Evolutionary conservation across 2,113 vertebrate species (phyloP).

Genomic region (Regulus satrapa): DNA sequence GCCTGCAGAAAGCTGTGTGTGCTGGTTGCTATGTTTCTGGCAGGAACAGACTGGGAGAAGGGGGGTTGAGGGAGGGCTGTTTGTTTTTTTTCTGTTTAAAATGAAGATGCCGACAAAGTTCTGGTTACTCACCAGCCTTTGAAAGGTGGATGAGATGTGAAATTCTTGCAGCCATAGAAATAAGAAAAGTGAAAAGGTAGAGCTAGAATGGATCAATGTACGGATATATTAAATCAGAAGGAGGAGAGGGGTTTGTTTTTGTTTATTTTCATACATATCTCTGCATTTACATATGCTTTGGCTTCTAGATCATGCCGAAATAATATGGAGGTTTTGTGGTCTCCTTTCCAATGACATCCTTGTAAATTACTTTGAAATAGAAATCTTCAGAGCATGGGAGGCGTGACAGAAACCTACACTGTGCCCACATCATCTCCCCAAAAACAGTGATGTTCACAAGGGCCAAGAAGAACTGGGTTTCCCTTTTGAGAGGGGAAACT

Average conservation of each 20-base stretch:
- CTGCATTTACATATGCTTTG: background rate
- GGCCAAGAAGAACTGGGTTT: background rate
- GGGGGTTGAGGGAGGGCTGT: constrained; percentile 11
- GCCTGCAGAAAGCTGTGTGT: constrained; percentile 54
- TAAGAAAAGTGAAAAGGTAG: background rate
- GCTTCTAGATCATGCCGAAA: constrained; percentile 25
- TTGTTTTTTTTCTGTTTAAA: constrained; percentile 50
- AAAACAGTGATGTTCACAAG: background rate
- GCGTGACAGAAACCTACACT: background rate
- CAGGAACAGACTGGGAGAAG: constrained; percentile 36
- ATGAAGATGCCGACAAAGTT: constrained; percentile 55
- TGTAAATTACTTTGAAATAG: constrained; percentile 34
- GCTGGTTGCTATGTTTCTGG: constrained; percentile 61
- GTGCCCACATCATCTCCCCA: background rate
- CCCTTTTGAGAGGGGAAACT: background rate
- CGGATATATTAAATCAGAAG: background rate
- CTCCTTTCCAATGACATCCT: constrained; percentile 20
- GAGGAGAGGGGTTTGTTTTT: background rate
- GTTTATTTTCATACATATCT: constrained; percentile 38
- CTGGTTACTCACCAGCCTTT: constrained; percentile 56
- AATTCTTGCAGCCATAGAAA: constrained; percentile 18
- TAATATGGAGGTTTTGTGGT: constrained; percentile 30
- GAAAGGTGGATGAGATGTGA: constrained; percentile 54
- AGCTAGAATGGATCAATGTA: background rate
- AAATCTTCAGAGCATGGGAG: background rate